phyloP scores from a whole-genome alignment of 2,113 vertebrate species.

The Mustela nigripes region DNA sequence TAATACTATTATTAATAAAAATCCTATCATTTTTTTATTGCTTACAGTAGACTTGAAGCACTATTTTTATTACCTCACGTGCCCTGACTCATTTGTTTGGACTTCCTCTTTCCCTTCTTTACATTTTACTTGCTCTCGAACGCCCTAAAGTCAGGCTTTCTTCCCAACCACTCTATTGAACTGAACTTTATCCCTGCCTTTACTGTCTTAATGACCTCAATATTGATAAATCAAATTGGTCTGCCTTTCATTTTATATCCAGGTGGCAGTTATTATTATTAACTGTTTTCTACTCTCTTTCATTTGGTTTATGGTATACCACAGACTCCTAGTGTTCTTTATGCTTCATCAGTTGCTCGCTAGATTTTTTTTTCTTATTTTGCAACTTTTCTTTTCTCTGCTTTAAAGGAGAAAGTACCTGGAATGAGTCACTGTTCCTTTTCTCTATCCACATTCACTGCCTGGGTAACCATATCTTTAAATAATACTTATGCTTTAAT shows the following conservation, averaged over 20 bases:
- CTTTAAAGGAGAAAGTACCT: not conserved
- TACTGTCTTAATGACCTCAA: not conserved
- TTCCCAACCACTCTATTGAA: not conserved
- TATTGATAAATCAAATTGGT: not conserved
- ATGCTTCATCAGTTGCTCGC: not conserved
- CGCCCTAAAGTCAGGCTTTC: not conserved
- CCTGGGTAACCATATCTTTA: not conserved
- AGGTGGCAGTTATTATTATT: not conserved
- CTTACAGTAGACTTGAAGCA: not conserved
- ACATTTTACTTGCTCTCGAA: not conserved
- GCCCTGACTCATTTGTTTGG: not conserved
- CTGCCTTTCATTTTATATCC: not conserved
- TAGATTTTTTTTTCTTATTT: not conserved
- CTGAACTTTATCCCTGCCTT: not conserved
- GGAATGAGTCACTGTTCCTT: not conserved
- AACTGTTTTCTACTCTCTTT: not conserved
- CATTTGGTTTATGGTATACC: not conserved
- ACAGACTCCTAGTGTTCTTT: not conserved
- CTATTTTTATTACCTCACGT: no score
- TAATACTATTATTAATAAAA: not conserved
- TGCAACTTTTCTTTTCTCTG: not conserved
- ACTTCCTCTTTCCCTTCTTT: not conserved
- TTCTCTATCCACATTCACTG: not conserved
- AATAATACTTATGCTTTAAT: not conserved
- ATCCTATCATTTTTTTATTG: not conserved